Conservation (phyloP, 2,113 vertebrate genomes). For the Campylomormyrus tamandua region DNA sequence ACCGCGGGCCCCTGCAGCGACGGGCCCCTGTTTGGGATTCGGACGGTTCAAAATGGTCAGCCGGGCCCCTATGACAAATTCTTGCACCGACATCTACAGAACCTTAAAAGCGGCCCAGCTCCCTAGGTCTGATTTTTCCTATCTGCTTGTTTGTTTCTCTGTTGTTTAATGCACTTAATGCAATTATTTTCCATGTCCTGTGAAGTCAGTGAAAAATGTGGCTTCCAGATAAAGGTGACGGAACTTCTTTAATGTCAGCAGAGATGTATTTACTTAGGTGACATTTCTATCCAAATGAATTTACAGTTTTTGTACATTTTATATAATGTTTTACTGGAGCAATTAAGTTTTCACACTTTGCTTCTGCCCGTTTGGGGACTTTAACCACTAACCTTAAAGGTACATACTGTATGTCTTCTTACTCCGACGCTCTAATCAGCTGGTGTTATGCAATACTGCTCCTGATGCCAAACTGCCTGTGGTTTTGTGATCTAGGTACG, state of each 20-base stretch:
- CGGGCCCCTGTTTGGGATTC: too few relatives aligned
- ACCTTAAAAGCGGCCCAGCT: too few relatives aligned
- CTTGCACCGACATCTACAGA: too few relatives aligned
- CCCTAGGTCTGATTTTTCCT: neutral
- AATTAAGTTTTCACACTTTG: neutral
- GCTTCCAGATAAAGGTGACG: neutral
- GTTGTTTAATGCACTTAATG: neutral
- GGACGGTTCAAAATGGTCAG: too few relatives aligned
- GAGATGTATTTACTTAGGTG: neutral
- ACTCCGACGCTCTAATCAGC: neutral
- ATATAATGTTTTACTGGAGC: neutral
- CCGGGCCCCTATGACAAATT: too few relatives aligned
- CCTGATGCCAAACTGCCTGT: neutral
- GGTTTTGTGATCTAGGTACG: slow-evolving; percentile 25
- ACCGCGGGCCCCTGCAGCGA: too few relatives aligned
- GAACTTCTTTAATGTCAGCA: neutral
- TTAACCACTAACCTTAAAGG: neutral
- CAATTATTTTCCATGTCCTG: neutral
- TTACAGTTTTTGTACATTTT: neutral
- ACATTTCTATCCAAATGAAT: neutral
- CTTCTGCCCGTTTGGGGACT: neutral
- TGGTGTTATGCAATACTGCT: neutral
- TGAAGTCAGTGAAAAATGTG: neutral
- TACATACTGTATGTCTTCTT: neutral
- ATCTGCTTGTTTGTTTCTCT: neutral